These are phyloP conservation scores for Sthenelais limicola DNA, from an alignment of 2,888 invertebrate genomes.

Conservation along the genomic window DNA sequence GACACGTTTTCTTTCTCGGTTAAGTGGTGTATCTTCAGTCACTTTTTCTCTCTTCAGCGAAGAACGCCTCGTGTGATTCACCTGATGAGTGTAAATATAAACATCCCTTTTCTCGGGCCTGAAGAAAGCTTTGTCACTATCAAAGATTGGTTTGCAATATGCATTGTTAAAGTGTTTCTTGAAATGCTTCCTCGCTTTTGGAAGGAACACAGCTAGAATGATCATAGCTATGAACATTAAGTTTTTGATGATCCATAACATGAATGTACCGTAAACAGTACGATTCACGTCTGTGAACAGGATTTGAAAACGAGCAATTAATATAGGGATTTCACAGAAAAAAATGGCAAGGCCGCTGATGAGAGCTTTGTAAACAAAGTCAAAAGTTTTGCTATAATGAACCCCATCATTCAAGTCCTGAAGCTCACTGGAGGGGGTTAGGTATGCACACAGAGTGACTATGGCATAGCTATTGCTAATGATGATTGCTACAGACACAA, in stretches of 20 bases:
- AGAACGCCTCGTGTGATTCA: background rate
- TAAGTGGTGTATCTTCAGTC: background rate
- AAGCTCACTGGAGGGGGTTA: conserved; percentile 46
- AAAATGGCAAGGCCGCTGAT: conserved; percentile 48
- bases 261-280: conserved; percentile 48
- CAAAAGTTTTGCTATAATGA: conserved; percentile 36
- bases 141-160: conserved; percentile 43
- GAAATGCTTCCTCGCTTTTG: conserved; percentile 40
- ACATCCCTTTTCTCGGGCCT: conserved; percentile 55
- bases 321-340: conserved; percentile 52
- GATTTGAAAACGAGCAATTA: conserved; percentile 52
- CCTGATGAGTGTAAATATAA: conserved; percentile 46
- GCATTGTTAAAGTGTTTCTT: conserved; percentile 24
- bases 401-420: background rate
- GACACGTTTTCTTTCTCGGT: background rate
- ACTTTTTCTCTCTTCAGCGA: conserved; percentile 6
- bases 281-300: conserved; percentile 26
- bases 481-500: conserved; percentile 43
- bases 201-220: conserved; percentile 38
- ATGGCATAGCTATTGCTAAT: conserved; percentile 47
- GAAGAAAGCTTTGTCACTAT: conserved; percentile 49
- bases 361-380: conserved; percentile 48
- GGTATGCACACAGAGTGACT: conserved; percentile 52
- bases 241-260: conserved; percentile 53
- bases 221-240: conserved; percentile 48